Base-by-base conservation (phyloP, 2,888 invertebrate genomes). In the Allolobophora icterica region DNA sequence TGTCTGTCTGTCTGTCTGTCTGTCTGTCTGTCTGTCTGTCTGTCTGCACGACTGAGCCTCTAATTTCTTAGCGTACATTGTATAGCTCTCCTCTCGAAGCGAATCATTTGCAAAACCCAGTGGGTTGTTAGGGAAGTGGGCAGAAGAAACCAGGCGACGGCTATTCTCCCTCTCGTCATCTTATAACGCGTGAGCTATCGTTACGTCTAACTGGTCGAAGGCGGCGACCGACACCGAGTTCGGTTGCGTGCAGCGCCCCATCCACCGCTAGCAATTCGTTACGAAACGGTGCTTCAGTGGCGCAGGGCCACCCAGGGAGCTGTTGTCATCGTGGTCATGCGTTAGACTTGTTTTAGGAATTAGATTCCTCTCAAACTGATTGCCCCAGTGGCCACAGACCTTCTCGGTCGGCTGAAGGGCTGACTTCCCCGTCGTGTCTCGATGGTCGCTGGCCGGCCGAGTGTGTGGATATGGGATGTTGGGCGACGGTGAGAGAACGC, bases 331-430 rank as follows among this genome's bases (percentile, higher is more conserved):
- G 71, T 71, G 8, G 71, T 30, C 8, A n/a, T 71, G 71, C 71
- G 0, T 71, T 71, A 8, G 11, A 71, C 30, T 71, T 71, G 71
- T n/a, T 71, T 71, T n/a, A 71, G n/a, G 71, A 71, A 71, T 71
- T 71, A 71, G 30, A n/a, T n/a, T 71, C 71, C 71, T 71, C 71
- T 71, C 71, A 71, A n/a, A 11, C 71, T 71, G 71, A 71, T 71
- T n/a, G 71, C 71, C 30, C 71, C n/a, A n/a, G 71, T 71, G 71
- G 71, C 71, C 71, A 71, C 71, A 71, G 71, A n/a, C 71, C 71
- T 71, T 8, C 71, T 71, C 71, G 30, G 71, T 71, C 71, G 71
- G n/a, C 30, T n/a, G 71, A n/a, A 52, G 24, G 52, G 24, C 52
- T 52, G 52, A 24, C 52, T 5, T 21, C 11, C 52, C 52, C 52